A percentile compares a stretch with the other conserved stretches of the same genome.
phyloP scores from a whole-genome alignment of 2,113 vertebrate genomes.

The Centropus bengalensis region DNA sequence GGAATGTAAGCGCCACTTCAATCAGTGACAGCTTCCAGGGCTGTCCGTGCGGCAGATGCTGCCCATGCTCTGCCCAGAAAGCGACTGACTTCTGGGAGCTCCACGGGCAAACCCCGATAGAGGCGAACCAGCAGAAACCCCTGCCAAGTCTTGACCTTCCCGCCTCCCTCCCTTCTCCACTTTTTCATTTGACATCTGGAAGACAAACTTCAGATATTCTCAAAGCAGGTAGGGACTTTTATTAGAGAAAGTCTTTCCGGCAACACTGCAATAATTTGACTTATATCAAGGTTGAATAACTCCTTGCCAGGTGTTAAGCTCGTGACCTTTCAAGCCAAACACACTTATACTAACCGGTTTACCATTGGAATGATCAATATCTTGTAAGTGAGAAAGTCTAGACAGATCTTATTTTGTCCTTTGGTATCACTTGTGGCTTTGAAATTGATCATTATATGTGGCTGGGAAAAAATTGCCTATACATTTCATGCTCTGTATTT shows the following conservation, averaged over 20 bases:
- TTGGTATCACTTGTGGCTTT: slow-evolving; percentile 61
- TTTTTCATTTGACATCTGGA: neutral
- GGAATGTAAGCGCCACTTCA: neutral
- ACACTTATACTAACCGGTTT: slow-evolving; percentile 70
- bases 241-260: slow-evolving; percentile 36
- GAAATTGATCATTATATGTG: slow-evolving; percentile 50
- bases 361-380: slow-evolving; percentile 64
- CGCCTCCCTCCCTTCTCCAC: rapidly evolving
- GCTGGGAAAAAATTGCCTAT: slow-evolving; percentile 41
- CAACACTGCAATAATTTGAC: slow-evolving; percentile 46
- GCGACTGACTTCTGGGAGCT: neutral
- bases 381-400: slow-evolving; percentile 63
- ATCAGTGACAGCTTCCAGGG: neutral
- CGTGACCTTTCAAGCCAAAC: slow-evolving; percentile 63
- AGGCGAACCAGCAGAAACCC: neutral
- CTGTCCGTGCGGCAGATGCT: neutral
- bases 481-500: slow-evolving; percentile 27
- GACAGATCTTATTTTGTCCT: slow-evolving; percentile 71
- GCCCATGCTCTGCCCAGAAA: neutral
- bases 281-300: slow-evolving; percentile 65
- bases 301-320: slow-evolving; percentile 54
- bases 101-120: neutral
- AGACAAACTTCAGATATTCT: slow-evolving; percentile 36
- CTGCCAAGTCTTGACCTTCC: neutral
- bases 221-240: neutral